phyloP scores from a whole-genome alignment of 2,888 invertebrate species.

The Athrips mouffetella region DNA sequence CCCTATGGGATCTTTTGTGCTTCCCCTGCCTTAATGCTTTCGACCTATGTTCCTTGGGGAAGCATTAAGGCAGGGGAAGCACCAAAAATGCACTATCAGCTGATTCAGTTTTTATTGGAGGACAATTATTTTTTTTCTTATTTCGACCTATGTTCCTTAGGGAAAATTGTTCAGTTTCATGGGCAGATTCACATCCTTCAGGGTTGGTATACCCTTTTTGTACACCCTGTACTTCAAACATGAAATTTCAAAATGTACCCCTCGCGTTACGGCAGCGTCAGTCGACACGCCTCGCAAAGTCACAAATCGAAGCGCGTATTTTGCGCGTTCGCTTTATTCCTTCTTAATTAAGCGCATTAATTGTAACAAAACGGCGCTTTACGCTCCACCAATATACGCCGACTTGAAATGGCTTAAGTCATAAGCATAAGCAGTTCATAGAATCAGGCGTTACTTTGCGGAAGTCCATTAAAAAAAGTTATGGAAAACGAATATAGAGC shows the following conservation, averaged over 20 bases:
- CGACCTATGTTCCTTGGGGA: no score
- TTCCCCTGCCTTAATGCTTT: no score
- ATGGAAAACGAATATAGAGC: no score
- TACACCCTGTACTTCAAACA: no score
- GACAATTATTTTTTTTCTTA: neutral
- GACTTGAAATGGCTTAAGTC: no score
- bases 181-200: neutral
- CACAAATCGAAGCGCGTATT: no score
- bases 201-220: no score
- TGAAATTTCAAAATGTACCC: neutral
- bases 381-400: constrained; percentile 24
- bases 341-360: constrained; percentile 65
- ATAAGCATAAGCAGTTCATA: no score
- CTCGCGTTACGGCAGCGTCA: neutral
- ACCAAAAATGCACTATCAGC: neutral
- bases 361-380: constrained; percentile 57
- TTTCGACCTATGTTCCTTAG: neutral
- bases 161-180: neutral
- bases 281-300: neutral
- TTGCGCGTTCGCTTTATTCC: constrained; percentile 30
- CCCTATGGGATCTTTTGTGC: no score
- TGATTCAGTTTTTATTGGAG: neutral
- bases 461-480: no score
- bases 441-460: no score
- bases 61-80: no score